Conservation (phyloP, 2,888 invertebrate species). For the Lomographa bimaculata region DNA sequence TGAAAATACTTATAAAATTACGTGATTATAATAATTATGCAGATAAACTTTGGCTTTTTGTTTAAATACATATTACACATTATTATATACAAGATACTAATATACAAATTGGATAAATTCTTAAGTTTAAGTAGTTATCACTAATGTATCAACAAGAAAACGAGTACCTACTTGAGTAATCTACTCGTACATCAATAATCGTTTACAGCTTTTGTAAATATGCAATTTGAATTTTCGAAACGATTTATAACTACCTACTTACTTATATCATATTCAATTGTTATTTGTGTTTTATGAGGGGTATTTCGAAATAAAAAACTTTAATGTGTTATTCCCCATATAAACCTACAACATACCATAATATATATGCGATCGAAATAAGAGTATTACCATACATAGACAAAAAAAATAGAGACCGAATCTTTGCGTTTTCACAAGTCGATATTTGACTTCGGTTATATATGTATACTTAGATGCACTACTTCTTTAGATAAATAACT, state of each 20-base stretch:
- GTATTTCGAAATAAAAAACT: too few relatives aligned
- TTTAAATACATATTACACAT: not conserved
- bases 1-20: not conserved
- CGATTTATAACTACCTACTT: not conserved
- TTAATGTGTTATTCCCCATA: too few relatives aligned
- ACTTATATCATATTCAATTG: too few relatives aligned
- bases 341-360: too few relatives aligned
- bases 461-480: not conserved
- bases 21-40: constrained; percentile 3
- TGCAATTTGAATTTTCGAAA: not conserved
- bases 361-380: too few relatives aligned
- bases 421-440: too few relatives aligned
- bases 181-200: not conserved
- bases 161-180: not conserved
- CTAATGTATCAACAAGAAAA: constrained; percentile 2
- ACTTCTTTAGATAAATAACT: too few relatives aligned
- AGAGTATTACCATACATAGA: too few relatives aligned
- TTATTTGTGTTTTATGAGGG: too few relatives aligned
- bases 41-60: constrained; percentile 12
- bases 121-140: not conserved
- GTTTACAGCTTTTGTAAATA: not conserved
- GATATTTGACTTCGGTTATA: too few relatives aligned
- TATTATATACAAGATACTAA: constrained; percentile 5
- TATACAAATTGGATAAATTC: constrained; percentile 9
- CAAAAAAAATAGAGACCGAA: too few relatives aligned